phyloP scores from a whole-genome alignment of 2,113 vertebrate genomes.

The Sorex fumeus region DNA sequence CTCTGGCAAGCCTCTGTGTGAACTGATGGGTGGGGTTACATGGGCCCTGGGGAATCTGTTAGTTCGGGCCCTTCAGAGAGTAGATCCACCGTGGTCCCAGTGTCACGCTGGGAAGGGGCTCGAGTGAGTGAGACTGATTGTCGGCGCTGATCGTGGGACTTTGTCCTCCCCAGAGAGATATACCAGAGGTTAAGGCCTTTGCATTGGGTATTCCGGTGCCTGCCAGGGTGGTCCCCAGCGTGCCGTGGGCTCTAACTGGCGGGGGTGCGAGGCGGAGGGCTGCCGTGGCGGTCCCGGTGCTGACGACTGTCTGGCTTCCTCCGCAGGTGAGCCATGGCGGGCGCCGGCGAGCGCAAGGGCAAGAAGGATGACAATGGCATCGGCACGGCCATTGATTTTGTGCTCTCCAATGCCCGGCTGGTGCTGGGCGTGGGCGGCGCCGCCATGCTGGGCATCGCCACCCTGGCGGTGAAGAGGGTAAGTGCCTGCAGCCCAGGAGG shows the following conservation, averaged over 20 bases:
- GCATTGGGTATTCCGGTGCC: no score
- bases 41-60: no score
- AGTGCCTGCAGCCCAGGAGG: constrained; percentile 67
- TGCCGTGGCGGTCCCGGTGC: background rate
- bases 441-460: constrained; percentile 98
- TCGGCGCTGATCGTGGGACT: no score
- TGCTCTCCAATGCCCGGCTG: constrained; percentile 98
- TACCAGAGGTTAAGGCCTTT: no score
- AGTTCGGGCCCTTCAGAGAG: no score
- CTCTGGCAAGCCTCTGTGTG: no score
- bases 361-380: constrained; percentile 98
- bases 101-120: no score
- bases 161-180: no score
- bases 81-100: no score
- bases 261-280: background rate
- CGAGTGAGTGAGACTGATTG: no score
- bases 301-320: background rate
- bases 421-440: constrained; percentile 98
- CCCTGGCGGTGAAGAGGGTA: constrained; percentile 97
- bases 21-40: no score
- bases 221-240: no score
- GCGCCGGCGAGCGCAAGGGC: constrained; percentile 93
- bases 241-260: background rate
- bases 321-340: constrained; percentile 92
- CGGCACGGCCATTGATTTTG: constrained; percentile 96